Evolutionary conservation across 2,113 vertebrate genomes (phyloP), one percentile per base, ranked within the genome.

Genomic region (Tauraco erythrolophus): DNA sequence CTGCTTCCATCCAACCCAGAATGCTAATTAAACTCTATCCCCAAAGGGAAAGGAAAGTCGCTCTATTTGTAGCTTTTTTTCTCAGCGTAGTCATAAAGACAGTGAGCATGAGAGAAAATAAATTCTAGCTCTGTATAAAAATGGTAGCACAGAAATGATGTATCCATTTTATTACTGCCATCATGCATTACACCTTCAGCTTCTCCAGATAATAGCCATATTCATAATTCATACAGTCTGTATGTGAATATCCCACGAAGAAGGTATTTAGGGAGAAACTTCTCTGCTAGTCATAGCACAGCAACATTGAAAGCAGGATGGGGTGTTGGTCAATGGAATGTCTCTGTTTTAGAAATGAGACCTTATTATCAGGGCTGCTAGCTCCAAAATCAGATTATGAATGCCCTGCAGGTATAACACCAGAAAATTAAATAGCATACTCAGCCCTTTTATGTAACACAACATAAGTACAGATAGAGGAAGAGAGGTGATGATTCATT

Each of bases 301-400:
- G 30, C 28, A 84, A 78, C 10, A 45, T 14, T 91, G 86, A 91
- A 77, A 89, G 93, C 3, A 4, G 61, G 89, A 60, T 64, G 33
- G 87, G 91, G 93, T 89, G 95, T 94, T 96, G 97, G 96, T 83
- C 83, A 88, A 37, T 60, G 84, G 89, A 94, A 97, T 92, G 85
- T 78, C 76, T 79, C 66, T 81, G 41, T 5, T 92, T 84, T 48
- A 87, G 77, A 84, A 92, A 81, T 48, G 18, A 89, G 84, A 87
- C 51, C 56, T 74, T 86, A 22, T 77, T 61, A 88, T 48, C 58
- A 41, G 61, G 48, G 37, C 61, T 89, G 18, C 39, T 88, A 57
- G 41, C 77, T 97, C n/a, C 78, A 69, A 86, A 89, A 95, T 92
- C 88, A 88, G 79, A 88, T 93, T 96, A 66, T 66, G 51, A 69